A percentile compares a stretch with the other conserved stretches of the same genome.
These are phyloP conservation scores for Micromesistius poutassou DNA, from an alignment of 2,797 vertebrate genomes.

Conservation along the genomic window DNA sequence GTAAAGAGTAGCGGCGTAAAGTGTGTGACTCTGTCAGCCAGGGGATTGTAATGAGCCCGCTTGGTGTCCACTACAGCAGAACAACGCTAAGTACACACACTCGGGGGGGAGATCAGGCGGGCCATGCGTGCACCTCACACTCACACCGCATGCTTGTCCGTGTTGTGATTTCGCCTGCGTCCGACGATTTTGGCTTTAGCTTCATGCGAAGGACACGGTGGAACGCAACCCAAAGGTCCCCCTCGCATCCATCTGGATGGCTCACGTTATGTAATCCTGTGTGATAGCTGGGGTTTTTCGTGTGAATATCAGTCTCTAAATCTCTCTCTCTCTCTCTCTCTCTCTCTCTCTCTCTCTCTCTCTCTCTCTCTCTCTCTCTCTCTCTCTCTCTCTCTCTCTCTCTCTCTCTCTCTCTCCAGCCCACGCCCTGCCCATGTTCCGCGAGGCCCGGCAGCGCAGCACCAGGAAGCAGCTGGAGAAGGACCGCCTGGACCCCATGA, in stretches of 20 bases:
- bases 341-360: slow-evolving; percentile 42
- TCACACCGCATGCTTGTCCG: neutral
- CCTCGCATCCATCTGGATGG: too few species aligned
- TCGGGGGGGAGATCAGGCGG: neutral
- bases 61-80: slow-evolving; percentile 44
- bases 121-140: neutral
- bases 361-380: slow-evolving; percentile 38
- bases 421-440: slow-evolving; percentile 96
- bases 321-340: neutral
- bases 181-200: too few species aligned
- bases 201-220: too few species aligned
- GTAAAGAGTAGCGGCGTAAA: slow-evolving; percentile 55
- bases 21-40: slow-evolving; percentile 45
- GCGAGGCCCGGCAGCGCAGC: slow-evolving; percentile 92
- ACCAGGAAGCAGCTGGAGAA: slow-evolving; percentile 97
- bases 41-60: slow-evolving; percentile 45
- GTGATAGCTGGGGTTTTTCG: too few species aligned
- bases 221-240: too few species aligned
- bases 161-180: neutral
- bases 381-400: slow-evolving; percentile 42
- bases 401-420: slow-evolving; percentile 70
- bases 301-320: too few species aligned
- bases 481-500: slow-evolving; percentile 90
- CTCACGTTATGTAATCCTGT: too few species aligned
- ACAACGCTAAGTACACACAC: slow-evolving; percentile 35